These are phyloP conservation scores for Meloidogyne exigua DNA, from an alignment of 1,140 invertebrate genomes.

Conservation along the genomic window DNA sequence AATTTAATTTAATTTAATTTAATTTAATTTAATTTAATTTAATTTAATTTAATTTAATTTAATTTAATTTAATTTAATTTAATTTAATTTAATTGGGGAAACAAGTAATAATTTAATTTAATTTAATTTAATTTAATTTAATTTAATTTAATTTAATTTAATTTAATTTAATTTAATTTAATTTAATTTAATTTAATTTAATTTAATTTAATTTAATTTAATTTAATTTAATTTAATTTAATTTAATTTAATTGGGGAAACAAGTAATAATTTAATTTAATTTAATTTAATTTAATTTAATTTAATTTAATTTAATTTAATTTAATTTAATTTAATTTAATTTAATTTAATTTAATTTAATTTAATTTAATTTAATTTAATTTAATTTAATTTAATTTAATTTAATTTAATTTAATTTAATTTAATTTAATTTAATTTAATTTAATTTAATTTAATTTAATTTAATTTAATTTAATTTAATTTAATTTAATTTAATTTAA, in stretches of 20 bases:
- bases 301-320: not conserved
- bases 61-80: not conserved
- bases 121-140: not conserved
- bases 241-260: not conserved
- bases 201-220: not conserved
- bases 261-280: no score
- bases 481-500: not conserved
- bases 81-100: not conserved
- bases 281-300: not conserved
- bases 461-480: not conserved
- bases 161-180: not conserved
- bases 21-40: not conserved
- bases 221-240: not conserved
- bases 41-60: not conserved
- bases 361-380: not conserved
- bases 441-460: not conserved
- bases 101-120: not conserved
- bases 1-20: not conserved
- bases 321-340: not conserved
- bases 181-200: not conserved
- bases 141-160: not conserved
- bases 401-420: not conserved
- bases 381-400: not conserved
- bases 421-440: not conserved
- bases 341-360: not conserved